phyloP scores from a whole-genome alignment of 2,797 vertebrate species.

The Prionace glauca region DNA sequence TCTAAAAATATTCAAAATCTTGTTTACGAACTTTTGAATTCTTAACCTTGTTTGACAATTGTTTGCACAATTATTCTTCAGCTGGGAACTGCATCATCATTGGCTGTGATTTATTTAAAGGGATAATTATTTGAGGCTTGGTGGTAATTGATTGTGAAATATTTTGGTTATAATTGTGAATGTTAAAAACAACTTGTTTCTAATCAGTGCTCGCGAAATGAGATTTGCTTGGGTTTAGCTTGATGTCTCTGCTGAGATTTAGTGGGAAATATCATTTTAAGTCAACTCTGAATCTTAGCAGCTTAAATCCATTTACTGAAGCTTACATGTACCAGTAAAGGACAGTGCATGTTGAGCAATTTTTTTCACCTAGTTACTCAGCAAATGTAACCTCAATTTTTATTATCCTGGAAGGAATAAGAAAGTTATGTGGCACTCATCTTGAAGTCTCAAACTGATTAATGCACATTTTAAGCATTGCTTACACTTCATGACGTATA shows the following conservation, averaged over 20 bases:
- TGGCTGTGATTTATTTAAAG: background rate
- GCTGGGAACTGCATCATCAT: background rate
- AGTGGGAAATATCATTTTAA: background rate
- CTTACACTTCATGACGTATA: background rate
- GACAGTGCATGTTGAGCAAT: background rate
- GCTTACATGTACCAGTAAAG: background rate
- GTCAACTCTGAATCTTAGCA: background rate
- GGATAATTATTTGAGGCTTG: background rate
- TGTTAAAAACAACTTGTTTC: background rate
- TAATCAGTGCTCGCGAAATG: background rate
- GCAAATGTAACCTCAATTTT: background rate
- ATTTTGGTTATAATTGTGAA: background rate
- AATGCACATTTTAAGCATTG: background rate
- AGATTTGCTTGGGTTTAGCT: background rate
- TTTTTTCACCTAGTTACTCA: background rate
- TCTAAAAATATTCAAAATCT: background rate
- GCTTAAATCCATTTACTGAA: background rate
- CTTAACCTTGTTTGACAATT: background rate
- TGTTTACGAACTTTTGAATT: background rate
- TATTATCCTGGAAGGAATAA: background rate
- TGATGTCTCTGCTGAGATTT: background rate
- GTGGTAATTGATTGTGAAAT: background rate
- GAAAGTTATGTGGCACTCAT: background rate
- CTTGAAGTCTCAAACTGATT: background rate
- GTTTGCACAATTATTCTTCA: background rate